A percentile compares a stretch with the other conserved stretches of the same genome.
Evolutionary conservation across 2,888 invertebrate genomes (phyloP).

Genomic region (Dolichopus griseipennis): DNA sequence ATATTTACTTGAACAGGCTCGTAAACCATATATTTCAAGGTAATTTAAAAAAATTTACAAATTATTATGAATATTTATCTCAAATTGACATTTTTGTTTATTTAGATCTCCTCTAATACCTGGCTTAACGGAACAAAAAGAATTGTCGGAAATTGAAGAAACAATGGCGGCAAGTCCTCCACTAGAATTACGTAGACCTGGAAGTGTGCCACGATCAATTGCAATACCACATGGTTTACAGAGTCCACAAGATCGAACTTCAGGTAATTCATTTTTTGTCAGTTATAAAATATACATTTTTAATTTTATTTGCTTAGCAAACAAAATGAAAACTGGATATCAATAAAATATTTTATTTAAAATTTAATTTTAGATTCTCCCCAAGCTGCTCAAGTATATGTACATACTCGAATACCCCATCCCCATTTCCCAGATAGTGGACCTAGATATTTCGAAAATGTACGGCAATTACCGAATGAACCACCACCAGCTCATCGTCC

Average conservation of each 20-base stretch:
- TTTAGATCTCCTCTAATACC: slow-evolving; percentile 22
- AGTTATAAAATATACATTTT: background rate
- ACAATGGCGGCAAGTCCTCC: slow-evolving; percentile 55
- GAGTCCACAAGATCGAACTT: slow-evolving; percentile 60
- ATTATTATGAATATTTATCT: slow-evolving; percentile 14
- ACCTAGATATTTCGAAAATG: slow-evolving; percentile 47
- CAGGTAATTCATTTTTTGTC: slow-evolving; percentile 40
- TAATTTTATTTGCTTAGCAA: slow-evolving; percentile 13
- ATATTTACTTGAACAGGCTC: slow-evolving; percentile 45
- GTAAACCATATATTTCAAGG: slow-evolving; percentile 30
- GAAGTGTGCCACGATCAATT: slow-evolving; percentile 49
- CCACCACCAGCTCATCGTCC: slow-evolving; percentile 53
- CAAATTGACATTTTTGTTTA: slow-evolving; percentile 23
- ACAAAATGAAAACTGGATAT: too few relatives aligned
- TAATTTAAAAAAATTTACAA: too few relatives aligned
- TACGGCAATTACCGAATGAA: slow-evolving; percentile 45
- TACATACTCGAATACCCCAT: slow-evolving; percentile 47
- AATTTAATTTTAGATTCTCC: slow-evolving; percentile 48
- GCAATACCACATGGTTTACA: slow-evolving; percentile 60
- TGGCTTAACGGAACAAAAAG: slow-evolving; percentile 27
- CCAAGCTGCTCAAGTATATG: slow-evolving; percentile 59
- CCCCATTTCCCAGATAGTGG: slow-evolving; percentile 42
- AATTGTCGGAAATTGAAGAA: slow-evolving; percentile 37
- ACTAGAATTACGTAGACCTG: slow-evolving; percentile 57
- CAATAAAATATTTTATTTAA: background rate